A percentile compares a stretch with the other conserved stretches of the same genome.
Conservation (phyloP, 2,888 invertebrate genomes). For the Aleiodes leptofemur region DNA sequence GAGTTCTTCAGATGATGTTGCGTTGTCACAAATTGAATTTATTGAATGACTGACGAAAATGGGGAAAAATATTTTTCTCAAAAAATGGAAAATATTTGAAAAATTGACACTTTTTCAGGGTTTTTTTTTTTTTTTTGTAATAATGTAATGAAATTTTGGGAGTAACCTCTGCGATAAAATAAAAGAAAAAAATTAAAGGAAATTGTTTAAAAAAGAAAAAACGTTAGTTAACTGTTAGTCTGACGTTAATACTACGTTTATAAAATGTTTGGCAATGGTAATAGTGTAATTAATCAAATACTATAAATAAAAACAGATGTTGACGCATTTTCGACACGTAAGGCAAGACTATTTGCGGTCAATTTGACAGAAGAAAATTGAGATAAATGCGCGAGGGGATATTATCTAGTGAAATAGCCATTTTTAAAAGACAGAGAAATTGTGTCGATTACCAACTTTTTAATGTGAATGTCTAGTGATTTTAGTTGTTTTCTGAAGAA, state of each 20-base stretch:
- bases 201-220: neutral
- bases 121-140: too few relatives aligned
- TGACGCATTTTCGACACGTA: constrained; percentile 60
- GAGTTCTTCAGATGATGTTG: neutral
- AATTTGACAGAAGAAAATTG: constrained; percentile 36
- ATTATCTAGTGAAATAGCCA: constrained; percentile 18
- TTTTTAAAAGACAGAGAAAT: constrained; percentile 30
- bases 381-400: constrained; percentile 19
- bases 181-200: neutral
- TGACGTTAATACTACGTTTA: constrained; percentile 5
- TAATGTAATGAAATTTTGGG: too few relatives aligned
- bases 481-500: too few relatives aligned
- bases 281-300: constrained; percentile 1
- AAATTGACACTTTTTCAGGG: too few relatives aligned
- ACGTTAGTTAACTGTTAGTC: neutral
- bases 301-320: constrained; percentile 66
- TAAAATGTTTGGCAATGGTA: constrained; percentile 31
- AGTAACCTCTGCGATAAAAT: neutral
- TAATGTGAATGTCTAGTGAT: too few relatives aligned
- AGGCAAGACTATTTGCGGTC: constrained; percentile 6
- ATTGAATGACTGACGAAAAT: neutral
- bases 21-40: neutral
- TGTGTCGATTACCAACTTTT: too few relatives aligned
- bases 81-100: neutral
- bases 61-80: neutral